Evolutionary conservation across 2,797 vertebrate genomes (phyloP), one percentile per base, ranked within the genome.

Genomic region (Scomberomorus guttatus): DNA sequence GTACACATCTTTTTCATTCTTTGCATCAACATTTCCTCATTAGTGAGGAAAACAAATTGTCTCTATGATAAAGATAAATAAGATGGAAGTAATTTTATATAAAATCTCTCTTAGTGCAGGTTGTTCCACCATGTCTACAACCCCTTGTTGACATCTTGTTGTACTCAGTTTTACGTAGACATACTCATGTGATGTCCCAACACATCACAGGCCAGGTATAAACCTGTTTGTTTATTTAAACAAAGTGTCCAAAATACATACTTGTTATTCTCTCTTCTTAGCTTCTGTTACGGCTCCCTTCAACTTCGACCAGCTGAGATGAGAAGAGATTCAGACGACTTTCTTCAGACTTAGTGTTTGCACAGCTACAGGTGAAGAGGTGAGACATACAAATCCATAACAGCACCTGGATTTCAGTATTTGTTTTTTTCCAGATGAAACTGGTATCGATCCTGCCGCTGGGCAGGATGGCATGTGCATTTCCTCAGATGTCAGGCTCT

Each of bases 321-420:
- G 37, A 55, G 13, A 24, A 52, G 14, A 5, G 4, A 13, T 3
- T 46, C 20, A 20, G 27, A 46, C 54, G 2, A 17, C 46, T 50
- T n/a, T 50, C 46, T 50, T 50, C 44, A n/a, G 12, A 52, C 50
- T 11, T n/a, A 24, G 42, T 62, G 73, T 72, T 66, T 76, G 37
- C 48, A 55, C 66, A 66, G 37, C 37, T 32, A 42, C 52, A 63
- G 11, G 12, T 14, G 22, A 51, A 22, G 13, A 59, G 72, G 52
- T 75, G 66, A 79, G 51, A n/a, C 62, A 77, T 56, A 46, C 22
- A 56, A 18, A 57, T 50, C 34, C 10, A 34, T 48, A 20, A 46
- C 48, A 57, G 34, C 25, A 24, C 1, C 12, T 18, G n/a, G 15
- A 55, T 55, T 13, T 12, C 22, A 27, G 13, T 63, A 7, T 78